These are phyloP conservation scores for Uropetala carovei DNA, from an alignment of 2,888 invertebrate species.

Conservation along the genomic window DNA sequence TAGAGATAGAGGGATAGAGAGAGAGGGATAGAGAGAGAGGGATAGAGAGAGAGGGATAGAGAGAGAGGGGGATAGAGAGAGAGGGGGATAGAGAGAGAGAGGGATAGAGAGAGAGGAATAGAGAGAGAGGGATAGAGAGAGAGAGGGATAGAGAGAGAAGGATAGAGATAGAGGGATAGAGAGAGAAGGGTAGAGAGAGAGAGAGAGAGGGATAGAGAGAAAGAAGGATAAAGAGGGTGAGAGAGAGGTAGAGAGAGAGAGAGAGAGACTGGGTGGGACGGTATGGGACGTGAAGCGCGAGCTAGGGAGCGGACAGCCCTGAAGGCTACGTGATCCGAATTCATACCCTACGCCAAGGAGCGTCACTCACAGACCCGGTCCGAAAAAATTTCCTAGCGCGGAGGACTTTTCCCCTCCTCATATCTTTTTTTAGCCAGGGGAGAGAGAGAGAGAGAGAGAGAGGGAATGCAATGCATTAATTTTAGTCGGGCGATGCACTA, in stretches of 20 bases:
- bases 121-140: neutral
- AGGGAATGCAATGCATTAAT: neutral
- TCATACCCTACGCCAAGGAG: neutral
- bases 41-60: neutral
- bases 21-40: too few species aligned
- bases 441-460: neutral
- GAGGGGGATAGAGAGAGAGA: too few species aligned
- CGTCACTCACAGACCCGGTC: too few species aligned
- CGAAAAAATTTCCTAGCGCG: too few species aligned
- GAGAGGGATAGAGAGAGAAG: neutral
- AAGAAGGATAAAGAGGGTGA: too few species aligned
- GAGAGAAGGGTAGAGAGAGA: too few species aligned
- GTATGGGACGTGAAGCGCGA: neutral
- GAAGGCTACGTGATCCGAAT: neutral
- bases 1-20: too few species aligned
- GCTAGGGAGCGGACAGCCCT: neutral
- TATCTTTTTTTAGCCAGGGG: neutral
- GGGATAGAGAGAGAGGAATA: neutral
- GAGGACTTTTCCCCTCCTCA: neutral
- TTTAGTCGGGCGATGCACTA: neutral
- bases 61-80: too few species aligned
- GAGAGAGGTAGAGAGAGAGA: neutral
- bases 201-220: too few species aligned
- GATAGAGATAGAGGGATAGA: neutral
- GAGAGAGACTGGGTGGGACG: neutral